Evolutionary conservation across 1,140 invertebrate genomes (phyloP).

Genomic region (Drepana arcuata): DNA sequence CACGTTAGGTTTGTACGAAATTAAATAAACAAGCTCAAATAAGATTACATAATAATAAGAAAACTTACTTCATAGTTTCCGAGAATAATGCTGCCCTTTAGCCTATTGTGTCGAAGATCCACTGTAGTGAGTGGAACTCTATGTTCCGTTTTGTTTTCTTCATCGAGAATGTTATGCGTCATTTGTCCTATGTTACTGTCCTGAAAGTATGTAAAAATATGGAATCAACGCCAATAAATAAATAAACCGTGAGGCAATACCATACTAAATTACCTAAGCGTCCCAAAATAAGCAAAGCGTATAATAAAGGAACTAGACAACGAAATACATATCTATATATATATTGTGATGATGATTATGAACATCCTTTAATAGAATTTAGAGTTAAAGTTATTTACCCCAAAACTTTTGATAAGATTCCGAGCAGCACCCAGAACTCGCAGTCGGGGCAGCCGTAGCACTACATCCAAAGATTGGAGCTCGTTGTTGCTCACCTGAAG

Average conservation of each 20-base stretch:
- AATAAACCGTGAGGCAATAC: too few relatives aligned
- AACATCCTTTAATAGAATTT: too few relatives aligned
- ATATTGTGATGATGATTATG: too few relatives aligned
- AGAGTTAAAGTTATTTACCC: too few relatives aligned
- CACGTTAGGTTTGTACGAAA: too few relatives aligned
- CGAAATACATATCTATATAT: too few relatives aligned
- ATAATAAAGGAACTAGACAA: too few relatives aligned
- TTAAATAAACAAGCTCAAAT: too few relatives aligned
- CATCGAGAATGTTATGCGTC: constrained; percentile 35
- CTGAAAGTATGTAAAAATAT: constrained; percentile 18
- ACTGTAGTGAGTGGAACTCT: constrained; percentile 76
- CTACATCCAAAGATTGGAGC: constrained; percentile 75
- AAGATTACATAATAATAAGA: too few relatives aligned
- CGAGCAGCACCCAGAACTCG: constrained; percentile 75
- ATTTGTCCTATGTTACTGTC: constrained; percentile 23
- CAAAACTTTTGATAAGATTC: constrained; percentile 68
- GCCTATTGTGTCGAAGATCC: constrained; percentile 81
- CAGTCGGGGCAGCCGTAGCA: constrained; percentile 73
- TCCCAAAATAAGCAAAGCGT: too few relatives aligned
- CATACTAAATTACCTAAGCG: too few relatives aligned
- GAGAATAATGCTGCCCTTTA: constrained; percentile 86
- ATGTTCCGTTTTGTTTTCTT: constrained; percentile 37
- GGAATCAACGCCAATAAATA: too few relatives aligned
- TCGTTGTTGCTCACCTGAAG: constrained; percentile 80
- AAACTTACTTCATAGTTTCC: constrained; percentile 87